Conservation (phyloP, 2,113 vertebrate genomes). For the Cyphomyrus plagiostoma region DNA sequence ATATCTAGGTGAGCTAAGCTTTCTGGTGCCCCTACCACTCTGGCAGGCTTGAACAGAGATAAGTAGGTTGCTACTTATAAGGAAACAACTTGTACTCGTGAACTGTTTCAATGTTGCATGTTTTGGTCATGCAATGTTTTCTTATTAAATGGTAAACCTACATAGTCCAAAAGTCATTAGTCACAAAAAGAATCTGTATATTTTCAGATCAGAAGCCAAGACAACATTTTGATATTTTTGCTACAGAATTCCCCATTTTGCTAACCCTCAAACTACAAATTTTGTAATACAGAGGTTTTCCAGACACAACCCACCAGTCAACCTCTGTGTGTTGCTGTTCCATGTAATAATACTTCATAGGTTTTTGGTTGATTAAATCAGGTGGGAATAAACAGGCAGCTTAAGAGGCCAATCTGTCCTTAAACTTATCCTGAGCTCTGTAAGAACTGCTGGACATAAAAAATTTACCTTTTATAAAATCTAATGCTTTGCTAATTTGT, state of each 20-base stretch:
- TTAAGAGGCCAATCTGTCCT: not conserved
- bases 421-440: not conserved
- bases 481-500: not conserved
- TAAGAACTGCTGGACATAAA: not conserved
- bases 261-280: constrained; percentile 49
- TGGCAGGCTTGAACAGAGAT: not conserved
- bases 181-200: not conserved
- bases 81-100: not conserved
- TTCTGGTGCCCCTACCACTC: not conserved
- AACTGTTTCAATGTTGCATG: not conserved
- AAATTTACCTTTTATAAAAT: not conserved
- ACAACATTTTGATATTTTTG: constrained; percentile 28
- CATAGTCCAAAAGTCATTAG: not conserved
- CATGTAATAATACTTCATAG: constrained; percentile 6
- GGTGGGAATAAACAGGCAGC: not conserved
- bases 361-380: constrained; percentile 16
- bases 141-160: not conserved
- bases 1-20: not conserved
- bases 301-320: constrained; percentile 29
- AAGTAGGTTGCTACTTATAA: not conserved
- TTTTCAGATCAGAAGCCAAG: constrained; percentile 15
- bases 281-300: constrained; percentile 38
- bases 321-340: not conserved
- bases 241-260: constrained; percentile 39
- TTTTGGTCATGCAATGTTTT: not conserved